phyloP scores from a whole-genome alignment of 2,113 vertebrate species.

The Bujurquina vittata region DNA sequence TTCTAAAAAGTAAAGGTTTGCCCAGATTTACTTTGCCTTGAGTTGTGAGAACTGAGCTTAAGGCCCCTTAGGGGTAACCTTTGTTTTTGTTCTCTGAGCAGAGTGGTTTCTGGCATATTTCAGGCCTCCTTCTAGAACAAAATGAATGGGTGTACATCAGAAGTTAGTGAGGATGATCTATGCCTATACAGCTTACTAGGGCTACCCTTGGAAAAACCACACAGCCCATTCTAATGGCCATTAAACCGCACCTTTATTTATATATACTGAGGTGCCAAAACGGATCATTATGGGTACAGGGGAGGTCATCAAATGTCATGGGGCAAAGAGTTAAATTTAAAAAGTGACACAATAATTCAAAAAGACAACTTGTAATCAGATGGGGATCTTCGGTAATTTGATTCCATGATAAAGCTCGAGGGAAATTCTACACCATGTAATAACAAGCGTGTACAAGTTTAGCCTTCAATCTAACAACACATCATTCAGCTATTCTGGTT shows the following conservation, averaged over 20 bases:
- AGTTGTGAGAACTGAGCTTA: neutral
- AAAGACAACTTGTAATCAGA: neutral
- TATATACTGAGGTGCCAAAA: no score
- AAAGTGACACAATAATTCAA: neutral
- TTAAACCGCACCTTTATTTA: no score
- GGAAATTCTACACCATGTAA: neutral
- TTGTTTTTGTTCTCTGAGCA: no score
- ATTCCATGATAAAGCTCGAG: neutral
- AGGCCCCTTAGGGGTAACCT: neutral
- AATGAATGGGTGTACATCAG: neutral
- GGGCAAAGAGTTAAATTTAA: neutral
- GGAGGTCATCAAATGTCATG: neutral
- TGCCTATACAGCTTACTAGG: no score
- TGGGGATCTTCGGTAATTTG: no score
- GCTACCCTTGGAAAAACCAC: no score
- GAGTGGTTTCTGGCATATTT: no score
- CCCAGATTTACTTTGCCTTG: neutral
- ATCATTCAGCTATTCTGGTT: neutral
- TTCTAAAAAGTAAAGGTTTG: neutral
- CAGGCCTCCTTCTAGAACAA: neutral
- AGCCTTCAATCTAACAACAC: neutral
- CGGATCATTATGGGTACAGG: no score
- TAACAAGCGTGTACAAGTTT: neutral
- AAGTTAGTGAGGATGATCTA: no score
- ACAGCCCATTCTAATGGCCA: no score